phyloP scores from a whole-genome alignment of 2,113 vertebrate genomes.

The Gallinago undulata region DNA sequence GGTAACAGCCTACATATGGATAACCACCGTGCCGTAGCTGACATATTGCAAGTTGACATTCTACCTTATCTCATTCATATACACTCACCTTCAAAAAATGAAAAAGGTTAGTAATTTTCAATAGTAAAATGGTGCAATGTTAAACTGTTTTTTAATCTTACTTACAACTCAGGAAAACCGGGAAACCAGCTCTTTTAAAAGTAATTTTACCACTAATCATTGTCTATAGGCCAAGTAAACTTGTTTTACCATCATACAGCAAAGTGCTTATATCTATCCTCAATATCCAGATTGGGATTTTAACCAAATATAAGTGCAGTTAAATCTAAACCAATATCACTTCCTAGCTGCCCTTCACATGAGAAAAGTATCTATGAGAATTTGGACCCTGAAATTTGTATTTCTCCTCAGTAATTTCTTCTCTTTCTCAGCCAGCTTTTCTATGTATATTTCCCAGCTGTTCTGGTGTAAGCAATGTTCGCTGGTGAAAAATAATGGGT shows the following conservation, averaged over 20 bases:
- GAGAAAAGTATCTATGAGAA: not conserved
- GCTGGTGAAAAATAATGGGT: not conserved
- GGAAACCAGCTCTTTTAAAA: not conserved
- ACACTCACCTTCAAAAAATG: not conserved
- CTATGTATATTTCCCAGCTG: not conserved
- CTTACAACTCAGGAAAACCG: not conserved
- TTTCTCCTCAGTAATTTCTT: not conserved
- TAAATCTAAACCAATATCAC: not conserved
- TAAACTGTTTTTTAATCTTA: not conserved
- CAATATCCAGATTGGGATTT: not conserved
- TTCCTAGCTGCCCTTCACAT: not conserved
- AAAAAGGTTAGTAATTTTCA: not conserved
- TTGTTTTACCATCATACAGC: not conserved
- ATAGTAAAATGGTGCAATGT: not conserved
- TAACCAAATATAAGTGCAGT: not conserved
- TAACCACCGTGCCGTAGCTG: not conserved
- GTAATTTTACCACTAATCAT: not conserved
- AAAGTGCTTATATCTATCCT: not conserved
- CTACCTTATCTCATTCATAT: not conserved
- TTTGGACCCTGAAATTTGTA: not conserved
- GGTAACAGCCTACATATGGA: not conserved
- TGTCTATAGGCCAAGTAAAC: not conserved
- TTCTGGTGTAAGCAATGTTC: not conserved
- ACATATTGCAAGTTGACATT: not conserved
- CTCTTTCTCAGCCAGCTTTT: not conserved